Conservation (phyloP, 2,888 invertebrate genomes). For the Anthophora plumipes region DNA sequence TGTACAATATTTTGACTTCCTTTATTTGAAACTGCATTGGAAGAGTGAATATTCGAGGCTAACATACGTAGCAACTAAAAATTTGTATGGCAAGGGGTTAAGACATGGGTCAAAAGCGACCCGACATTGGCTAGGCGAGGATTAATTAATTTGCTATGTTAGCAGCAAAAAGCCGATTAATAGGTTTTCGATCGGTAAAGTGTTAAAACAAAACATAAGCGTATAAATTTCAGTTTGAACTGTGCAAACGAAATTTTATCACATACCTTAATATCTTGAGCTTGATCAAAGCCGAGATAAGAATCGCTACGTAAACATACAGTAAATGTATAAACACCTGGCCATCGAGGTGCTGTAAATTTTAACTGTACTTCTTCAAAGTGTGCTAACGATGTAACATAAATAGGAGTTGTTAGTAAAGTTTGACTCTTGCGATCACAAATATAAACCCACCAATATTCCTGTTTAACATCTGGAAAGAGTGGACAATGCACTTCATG, state of each 20-base stretch:
- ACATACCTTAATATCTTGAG: conserved; percentile 94
- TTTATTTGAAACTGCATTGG: too few species aligned
- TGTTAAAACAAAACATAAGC: not conserved
- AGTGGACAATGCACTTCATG: conserved; percentile 99
- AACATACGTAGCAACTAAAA: too few species aligned
- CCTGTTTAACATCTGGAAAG: conserved; percentile 97
- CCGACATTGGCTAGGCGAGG: too few species aligned
- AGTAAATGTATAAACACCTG: conserved; percentile 95
- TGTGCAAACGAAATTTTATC: not conserved
- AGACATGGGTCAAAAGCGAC: too few species aligned
- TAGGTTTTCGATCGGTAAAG: too few species aligned
- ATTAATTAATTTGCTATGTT: too few species aligned
- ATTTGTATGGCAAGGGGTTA: too few species aligned
- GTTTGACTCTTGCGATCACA: conserved; percentile 97
- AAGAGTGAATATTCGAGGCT: too few species aligned
- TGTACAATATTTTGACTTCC: too few species aligned
- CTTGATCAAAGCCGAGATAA: conserved; percentile 98
- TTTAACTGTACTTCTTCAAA: conserved; percentile 95
- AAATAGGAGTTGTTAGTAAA: conserved; percentile 96
- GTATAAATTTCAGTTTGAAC: not conserved
- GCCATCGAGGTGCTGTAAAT: conserved; percentile 98
- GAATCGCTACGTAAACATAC: conserved; percentile 97
- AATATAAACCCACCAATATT: conserved; percentile 99
- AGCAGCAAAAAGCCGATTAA: too few species aligned
- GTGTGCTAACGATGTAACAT: conserved; percentile 96